A percentile compares a stretch with the other conserved stretches of the same genome.
phyloP scores from a whole-genome alignment of 2,113 vertebrate genomes.

The Labrus mixtus region DNA sequence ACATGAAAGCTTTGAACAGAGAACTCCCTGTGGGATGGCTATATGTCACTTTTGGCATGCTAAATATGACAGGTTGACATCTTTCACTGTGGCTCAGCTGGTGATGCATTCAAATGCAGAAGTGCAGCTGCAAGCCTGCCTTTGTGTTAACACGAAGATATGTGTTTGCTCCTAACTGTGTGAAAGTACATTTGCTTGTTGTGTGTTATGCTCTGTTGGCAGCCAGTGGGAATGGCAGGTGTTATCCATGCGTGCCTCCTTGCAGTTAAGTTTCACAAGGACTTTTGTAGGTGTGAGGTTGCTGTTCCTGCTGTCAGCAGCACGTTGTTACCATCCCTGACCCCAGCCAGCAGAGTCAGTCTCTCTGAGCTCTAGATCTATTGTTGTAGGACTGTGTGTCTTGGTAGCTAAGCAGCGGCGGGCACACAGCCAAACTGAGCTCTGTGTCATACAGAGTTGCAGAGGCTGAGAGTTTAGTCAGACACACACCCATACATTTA shows the following conservation, averaged over 20 bases:
- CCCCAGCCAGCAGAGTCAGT: conserved; percentile 43
- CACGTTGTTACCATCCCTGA: conserved; percentile 42
- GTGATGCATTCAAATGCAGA: conserved; percentile 20
- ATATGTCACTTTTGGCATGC: not conserved
- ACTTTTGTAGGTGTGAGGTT: conserved; percentile 54
- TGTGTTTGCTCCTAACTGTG: conserved; percentile 6
- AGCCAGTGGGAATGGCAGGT: conserved; percentile 55
- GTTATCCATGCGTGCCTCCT: conserved; percentile 40
- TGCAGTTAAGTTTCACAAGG: conserved; percentile 50
- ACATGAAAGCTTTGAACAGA: not conserved
- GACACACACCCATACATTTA: conserved; percentile 10
- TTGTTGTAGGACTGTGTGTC: conserved; percentile 75
- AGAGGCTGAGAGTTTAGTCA: conserved; percentile 41
- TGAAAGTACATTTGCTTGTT: conserved; percentile 33
- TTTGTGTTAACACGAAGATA: conserved; percentile 4
- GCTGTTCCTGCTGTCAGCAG: conserved; percentile 58
- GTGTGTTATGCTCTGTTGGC: conserved; percentile 40
- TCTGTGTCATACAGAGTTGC: conserved; percentile 61
- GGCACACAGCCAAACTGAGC: conserved; percentile 62
- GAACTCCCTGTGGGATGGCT: not conserved
- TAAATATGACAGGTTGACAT: conserved; percentile 38
- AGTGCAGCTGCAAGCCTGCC: conserved; percentile 47
- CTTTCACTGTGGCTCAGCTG: not conserved
- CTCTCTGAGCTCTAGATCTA: conserved; percentile 40
- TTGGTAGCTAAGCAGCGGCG: conserved; percentile 77